Base-by-base conservation (phyloP, 2,113 vertebrate genomes). In the Sardina pilchardus region DNA sequence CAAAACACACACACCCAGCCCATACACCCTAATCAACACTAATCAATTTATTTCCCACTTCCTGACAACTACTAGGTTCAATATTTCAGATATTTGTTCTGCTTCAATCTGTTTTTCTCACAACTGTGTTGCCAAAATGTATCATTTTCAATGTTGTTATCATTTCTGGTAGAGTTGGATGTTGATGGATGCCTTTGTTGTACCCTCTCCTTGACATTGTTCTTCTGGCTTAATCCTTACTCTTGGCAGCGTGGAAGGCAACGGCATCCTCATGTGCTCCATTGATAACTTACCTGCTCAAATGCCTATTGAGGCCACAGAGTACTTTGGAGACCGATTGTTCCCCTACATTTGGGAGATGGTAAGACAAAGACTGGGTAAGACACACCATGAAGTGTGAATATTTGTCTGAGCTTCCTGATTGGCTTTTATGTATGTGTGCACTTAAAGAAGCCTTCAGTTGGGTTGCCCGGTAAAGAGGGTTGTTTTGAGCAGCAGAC, bases 261-360 rank as follows among this genome's bases (percentile, higher is more conserved):
- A 94, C 0, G 98, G 98, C 26, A 97, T 99, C 93, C 95, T 99
- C 86, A 99, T 99, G 97, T 99, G 98, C 92, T 99, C 98, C 89
- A 99, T 99, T 83, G 98, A 99, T 90, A 99, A 99, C 92, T 92
- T 99, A 63, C 98, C 98, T 0, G 98, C 98, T 71, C 98, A 99
- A 93, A 97, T 99, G 63, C 98, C 98, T 7, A 96, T 99, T 56
- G 98, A 99, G 93, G 96, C 98, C 83, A 99, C 98, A 0, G 98
- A 99, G 87, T 99, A 96, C 88, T 99, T 99, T 88, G 98, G 98
- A n/a, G 98, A 98, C 90, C 93, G 97, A 86, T 96, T 99, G 86
- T 97, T 97, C 87, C 97, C 98, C 0, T 99, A 98, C 88, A 94
- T 99, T 84, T 97, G 97, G 95, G 98, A 99, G 94, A 99, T 99